These are phyloP conservation scores for Brachionichthys hirsutus DNA, from an alignment of 2,113 vertebrate species.

Conservation along the genomic window DNA sequence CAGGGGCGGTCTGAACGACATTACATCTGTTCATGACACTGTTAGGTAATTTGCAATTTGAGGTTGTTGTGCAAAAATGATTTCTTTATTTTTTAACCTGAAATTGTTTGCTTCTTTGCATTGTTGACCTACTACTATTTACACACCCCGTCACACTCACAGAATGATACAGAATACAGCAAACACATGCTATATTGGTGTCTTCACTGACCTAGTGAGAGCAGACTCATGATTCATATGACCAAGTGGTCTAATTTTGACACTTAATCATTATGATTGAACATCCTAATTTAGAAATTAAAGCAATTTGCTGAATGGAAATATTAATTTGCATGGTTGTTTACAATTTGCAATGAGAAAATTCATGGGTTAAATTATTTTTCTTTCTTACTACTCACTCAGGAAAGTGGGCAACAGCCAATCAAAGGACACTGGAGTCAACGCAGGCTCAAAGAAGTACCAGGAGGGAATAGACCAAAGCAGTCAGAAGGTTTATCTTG, in stretches of 20 bases:
- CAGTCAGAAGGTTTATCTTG: no score
- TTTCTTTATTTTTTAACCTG: slow-evolving; percentile 24
- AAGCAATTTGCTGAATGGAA: slow-evolving; percentile 29
- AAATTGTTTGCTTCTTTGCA: slow-evolving; percentile 27
- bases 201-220: not conserved
- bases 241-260: slow-evolving; percentile 29
- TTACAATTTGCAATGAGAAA: slow-evolving; percentile 35
- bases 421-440: not conserved
- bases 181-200: not conserved
- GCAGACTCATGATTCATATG: slow-evolving; percentile 28
- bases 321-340: slow-evolving; percentile 34
- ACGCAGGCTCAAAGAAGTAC: not conserved
- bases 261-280: slow-evolving; percentile 53
- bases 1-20: slow-evolving; percentile 9
- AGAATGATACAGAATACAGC: no score
- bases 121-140: no score
- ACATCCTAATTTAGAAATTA: slow-evolving; percentile 58
- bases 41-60: slow-evolving; percentile 15
- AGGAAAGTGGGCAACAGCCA: not conserved
- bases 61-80: not conserved
- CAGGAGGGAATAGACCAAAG: no score
- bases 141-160: no score
- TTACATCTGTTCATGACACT: slow-evolving; percentile 12
- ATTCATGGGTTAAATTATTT: slow-evolving; percentile 16
- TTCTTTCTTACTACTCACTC: not conserved